Evolutionary conservation across 2,888 invertebrate genomes (phyloP), one percentile per base, ranked within the genome.

Genomic region (Acleris holmiana): DNA sequence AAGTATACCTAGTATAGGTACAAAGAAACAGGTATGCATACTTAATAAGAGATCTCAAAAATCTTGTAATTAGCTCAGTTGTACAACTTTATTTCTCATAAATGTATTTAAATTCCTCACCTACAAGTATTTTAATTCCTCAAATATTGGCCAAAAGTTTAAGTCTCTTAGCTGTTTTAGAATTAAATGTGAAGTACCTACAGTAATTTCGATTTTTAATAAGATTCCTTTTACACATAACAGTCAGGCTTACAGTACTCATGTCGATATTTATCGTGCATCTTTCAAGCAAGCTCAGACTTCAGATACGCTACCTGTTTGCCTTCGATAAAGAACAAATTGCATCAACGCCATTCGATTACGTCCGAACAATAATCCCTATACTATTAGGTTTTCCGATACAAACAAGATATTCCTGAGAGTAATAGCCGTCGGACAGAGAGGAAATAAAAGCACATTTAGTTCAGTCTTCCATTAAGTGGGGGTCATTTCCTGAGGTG

Each of bases 401-500:
- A 48, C 59, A 65, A 64, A 59, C 44, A 59, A 49, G 48, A 53
- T 57, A 64, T 48, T 58, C 17, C 60, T 35, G 47, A 59, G 47
- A 49, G 65, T 54, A 64, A 60, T 18, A 54, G 19, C 54, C 59
- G 21, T 49, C 49, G 49, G 8, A 55, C 46, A 48, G 25, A 54
- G 47, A 72, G 75, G 80, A 82, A 81, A 83, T 79, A 78, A 83
- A 83, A 78, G 81, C 77, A 81, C 81, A 82, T 82, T 83, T 80
- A 79, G 82, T 83, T 80, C 83, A 80, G 75, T 84, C 80, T 82
- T 80, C 80, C 83, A 81, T 80, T 78, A 79, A 85, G 83, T 79
- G 80, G 81, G 67, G 86, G 85, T 83, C 83, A 86, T 84, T 88
- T 88, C 89, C 88, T 86, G 83, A 76, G 80, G 71, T 8, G 64